phyloP scores from a whole-genome alignment of 2,797 vertebrate genomes.

The Botia kubotai region DNA sequence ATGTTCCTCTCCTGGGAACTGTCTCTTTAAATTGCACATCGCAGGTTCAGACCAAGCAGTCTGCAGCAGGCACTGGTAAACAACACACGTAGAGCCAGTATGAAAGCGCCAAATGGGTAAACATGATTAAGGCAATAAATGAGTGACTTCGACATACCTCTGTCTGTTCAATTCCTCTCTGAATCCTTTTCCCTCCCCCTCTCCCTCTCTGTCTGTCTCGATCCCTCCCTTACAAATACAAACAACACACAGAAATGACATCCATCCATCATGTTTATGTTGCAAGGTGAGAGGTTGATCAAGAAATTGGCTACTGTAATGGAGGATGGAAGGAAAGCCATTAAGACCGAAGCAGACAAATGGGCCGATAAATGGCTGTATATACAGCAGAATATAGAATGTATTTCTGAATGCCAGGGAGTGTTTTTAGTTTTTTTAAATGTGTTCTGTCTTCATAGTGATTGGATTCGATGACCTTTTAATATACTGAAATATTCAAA shows the following conservation, averaged over 20 bases:
- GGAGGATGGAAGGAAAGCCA: neutral
- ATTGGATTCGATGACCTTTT: neutral
- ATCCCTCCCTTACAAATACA: neutral
- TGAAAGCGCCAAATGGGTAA: neutral
- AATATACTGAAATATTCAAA: conserved; percentile 2
- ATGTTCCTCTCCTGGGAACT: conserved; percentile 19
- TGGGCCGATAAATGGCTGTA: neutral
- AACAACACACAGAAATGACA: neutral
- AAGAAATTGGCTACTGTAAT: conserved; percentile 14
- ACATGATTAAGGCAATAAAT: conserved; percentile 15
- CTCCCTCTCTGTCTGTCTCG: neutral
- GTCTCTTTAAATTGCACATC: conserved; percentile 2
- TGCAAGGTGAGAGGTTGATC: neutral
- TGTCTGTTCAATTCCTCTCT: conserved; percentile 3
- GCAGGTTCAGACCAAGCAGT: neutral
- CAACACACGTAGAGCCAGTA: neutral
- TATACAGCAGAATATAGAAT: neutral
- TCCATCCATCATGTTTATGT: conserved; percentile 12
- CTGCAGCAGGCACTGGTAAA: neutral
- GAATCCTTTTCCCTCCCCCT: neutral
- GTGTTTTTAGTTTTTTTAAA: neutral
- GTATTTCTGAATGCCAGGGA: neutral
- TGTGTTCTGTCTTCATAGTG: neutral
- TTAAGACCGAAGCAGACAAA: neutral
- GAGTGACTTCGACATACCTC: conserved; percentile 3